Evolutionary conservation across 2,797 vertebrate species (phyloP).

Genomic region (Eulemur albifrons): DNA sequence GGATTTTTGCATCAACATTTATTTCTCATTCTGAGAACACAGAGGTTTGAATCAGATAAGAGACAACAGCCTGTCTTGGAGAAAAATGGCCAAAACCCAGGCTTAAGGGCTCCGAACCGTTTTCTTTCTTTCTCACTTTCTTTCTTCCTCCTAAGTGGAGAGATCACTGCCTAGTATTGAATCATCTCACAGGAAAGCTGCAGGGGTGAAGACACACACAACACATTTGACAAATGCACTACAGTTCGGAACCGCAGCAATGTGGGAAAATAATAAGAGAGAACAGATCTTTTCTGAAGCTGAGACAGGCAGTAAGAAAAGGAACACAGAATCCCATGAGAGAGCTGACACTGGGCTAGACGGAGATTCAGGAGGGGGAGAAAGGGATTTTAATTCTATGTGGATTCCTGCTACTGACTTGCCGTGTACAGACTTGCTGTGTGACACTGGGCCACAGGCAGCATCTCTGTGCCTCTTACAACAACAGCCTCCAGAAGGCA

Average conservation of each 20-base stretch:
- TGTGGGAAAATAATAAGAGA: background rate
- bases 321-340: background rate
- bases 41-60: slow-evolving; percentile 18
- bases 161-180: background rate
- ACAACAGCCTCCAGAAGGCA: background rate
- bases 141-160: background rate
- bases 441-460: background rate
- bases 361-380: background rate
- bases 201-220: background rate
- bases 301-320: background rate
- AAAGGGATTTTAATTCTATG: background rate
- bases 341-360: background rate
- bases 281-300: slow-evolving; percentile 50
- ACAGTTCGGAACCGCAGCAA: background rate
- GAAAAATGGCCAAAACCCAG: background rate
- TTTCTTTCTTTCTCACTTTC: background rate
- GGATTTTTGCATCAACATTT: slow-evolving; percentile 54
- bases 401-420: background rate
- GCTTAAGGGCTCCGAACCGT: background rate
- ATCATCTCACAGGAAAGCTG: background rate
- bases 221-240: background rate
- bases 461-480: background rate
- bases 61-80: slow-evolving; percentile 2
- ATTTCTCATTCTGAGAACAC: slow-evolving; percentile 53
- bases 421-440: background rate